Evolutionary conservation across 2,113 vertebrate species (phyloP), one percentile per base, ranked within the genome.

Genomic region (Pseudorectes ferrugineus): DNA sequence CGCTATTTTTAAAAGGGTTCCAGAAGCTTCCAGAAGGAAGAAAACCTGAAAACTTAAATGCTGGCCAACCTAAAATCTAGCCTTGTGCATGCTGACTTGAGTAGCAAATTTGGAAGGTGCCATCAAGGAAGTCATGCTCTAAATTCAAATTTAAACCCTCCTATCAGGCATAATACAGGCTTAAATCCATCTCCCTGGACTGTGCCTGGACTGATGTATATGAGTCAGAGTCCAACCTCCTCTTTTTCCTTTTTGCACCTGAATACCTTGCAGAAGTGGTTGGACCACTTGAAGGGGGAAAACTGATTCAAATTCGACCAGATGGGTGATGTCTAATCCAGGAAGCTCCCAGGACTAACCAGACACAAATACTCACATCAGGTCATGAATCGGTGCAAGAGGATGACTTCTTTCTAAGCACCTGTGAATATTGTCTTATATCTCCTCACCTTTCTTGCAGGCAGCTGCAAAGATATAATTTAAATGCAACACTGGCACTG

Each of bases 331-430:
- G 10, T 40, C 31, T 82, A 61, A 51, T 57, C 28, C 20, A 75
- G 77, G 43, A 88, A 61, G 28, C 7, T 93, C 49, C 61, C 1
- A 17, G 33, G 35, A 52, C 71, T 82, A 68, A 36, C 17, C n/a
- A 85, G 52, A 59, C 4, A 4, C 0, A 1, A 52, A 48, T 2
- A 0, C 17, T 75, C 5, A 2, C 51, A 75, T 24, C 22, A 68
- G 25, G 22, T 9, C 28, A 38, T 61, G 70, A 82, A 48, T 55
- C 2, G 8, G 31, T 74, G 20, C 57, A 92, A 26, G 25, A 87
- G 40, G 33, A 54, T 36, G 19, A 14, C 23, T 38, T 54, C 59
- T 79, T 85, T 20, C 38, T 71, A 33, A 85, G 54, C 40, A 42
- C 28, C n/a, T 63, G 4, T 36, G 28, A 75, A 52, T 42, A 9